Evolutionary conservation across 2,888 invertebrate genomes (phyloP), one percentile per base, ranked within the genome.

Genomic region (Cynaeus angustus): DNA sequence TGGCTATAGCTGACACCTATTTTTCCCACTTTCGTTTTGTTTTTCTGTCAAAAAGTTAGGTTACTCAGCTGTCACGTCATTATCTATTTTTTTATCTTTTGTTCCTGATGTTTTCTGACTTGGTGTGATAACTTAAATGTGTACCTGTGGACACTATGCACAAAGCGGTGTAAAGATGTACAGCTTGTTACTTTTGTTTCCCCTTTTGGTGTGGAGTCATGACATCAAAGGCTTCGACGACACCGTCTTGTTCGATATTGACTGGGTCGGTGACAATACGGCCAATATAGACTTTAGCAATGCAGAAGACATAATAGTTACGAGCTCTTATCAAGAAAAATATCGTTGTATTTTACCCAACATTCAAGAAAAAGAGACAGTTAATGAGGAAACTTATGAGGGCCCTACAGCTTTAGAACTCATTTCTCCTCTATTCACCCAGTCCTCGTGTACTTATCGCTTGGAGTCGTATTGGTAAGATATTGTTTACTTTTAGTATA

Each of bases 311-410:
- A 85, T 95, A 62, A 85, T 89, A 73, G 89, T 96, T 58, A 91
- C 89, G 59, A 94, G 95, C 9, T 88, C 90, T 10, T 90, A 93
- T 72, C 90, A 94, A 79, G 97, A 98, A 81, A 89, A 90, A 75
- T 98, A 96, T 83, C 89, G 91, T 67, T 98, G 98, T 82, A 86
- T 89, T 7, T 87, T 97, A 75, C 97, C 97, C 8, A 90, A 91
- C 70, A 85, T 91, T 6, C 85, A 79, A 84, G 87, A 87, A 68
- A 87, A 88, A 78, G 85, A 89, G 43, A 87, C 87, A 55, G 81
- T 84, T 8, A 86, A 86, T n/a, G 89, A 89, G 56, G 89, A 90
- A 50, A 87, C 88, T 8, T 92, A 94, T 80, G 87, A 87, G 56
- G 95, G 94, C 0, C 91, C 92, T 50, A 91, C 91, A 73, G 94